Percentiles rank a stretch among this genome's conserved stretches.
These are phyloP conservation scores for Cephalopterus ornatus DNA, from an alignment of 2,113 vertebrate species.

Conservation along the genomic window DNA sequence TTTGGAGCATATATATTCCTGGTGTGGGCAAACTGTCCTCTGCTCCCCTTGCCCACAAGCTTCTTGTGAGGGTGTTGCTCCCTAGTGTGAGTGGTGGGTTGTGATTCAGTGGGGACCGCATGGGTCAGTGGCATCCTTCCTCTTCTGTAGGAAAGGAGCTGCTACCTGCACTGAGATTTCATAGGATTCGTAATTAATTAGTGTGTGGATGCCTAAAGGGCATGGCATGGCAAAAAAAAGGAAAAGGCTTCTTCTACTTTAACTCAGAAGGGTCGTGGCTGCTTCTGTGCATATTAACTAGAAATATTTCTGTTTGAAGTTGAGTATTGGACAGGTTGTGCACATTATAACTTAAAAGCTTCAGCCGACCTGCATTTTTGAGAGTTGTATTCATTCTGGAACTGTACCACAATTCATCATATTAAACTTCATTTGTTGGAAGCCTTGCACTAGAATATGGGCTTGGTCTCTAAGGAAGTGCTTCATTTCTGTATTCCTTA, in stretches of 20 bases:
- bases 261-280: not conserved
- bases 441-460: constrained; percentile 72
- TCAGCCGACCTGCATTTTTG: constrained; percentile 63
- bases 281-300: not conserved
- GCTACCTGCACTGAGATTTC: not conserved
- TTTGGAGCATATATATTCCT: not conserved
- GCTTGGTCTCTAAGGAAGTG: constrained; percentile 71
- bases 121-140: not conserved
- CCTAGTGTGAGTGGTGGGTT: not conserved
- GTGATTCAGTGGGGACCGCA: fast-evolving
- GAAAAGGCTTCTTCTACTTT: not conserved
- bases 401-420: constrained; percentile 72
- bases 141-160: not conserved
- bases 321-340: not conserved
- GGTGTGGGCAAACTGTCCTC: not conserved
- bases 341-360: constrained; percentile 54
- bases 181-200: not conserved
- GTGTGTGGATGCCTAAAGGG: not conserved
- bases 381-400: constrained; percentile 42
- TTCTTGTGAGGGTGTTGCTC: fast-evolving
- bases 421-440: constrained; percentile 76
- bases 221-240: not conserved
- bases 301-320: not conserved
- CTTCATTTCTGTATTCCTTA: constrained; percentile 69
- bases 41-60: not conserved